Conservation (phyloP, 2,888 invertebrate genomes). For the Eupeodes latifasciatus region DNA sequence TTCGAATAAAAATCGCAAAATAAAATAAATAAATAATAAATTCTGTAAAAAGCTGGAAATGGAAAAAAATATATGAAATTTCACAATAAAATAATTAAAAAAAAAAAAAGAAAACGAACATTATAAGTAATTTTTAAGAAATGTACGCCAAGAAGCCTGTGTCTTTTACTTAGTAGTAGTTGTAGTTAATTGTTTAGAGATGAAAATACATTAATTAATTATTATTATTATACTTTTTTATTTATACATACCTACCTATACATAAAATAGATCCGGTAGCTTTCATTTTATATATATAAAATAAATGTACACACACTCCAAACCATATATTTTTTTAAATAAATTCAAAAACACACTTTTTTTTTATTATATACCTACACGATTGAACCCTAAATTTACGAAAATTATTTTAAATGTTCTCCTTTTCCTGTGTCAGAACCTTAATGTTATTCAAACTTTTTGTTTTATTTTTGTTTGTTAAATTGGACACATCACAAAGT, state of each 20-base stretch:
- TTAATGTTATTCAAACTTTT: conserved; percentile 15
- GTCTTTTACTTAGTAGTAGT: conserved; percentile 79
- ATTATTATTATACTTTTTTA: conserved; percentile 51
- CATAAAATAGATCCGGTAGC: conserved; percentile 60
- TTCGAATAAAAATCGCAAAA: background rate
- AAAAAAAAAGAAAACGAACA: background rate
- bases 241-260: conserved; percentile 47
- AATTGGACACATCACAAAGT: conserved; percentile 42
- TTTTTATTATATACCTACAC: conserved; percentile 34
- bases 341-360: conserved; percentile 33
- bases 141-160: conserved; percentile 77
- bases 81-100: conserved; percentile 9
- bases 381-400: conserved; percentile 53
- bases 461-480: conserved; percentile 32
- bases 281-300: conserved; percentile 52
- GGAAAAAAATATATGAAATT: conserved; percentile 34
- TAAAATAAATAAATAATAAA: conserved; percentile 34
- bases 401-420: conserved; percentile 60
- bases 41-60: conserved; percentile 76
- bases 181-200: conserved; percentile 75
- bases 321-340: background rate
- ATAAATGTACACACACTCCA: conserved; percentile 68
- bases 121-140: conserved; percentile 76
- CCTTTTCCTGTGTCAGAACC: conserved; percentile 36
- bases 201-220: conserved; percentile 39